Evolutionary conservation across 2,888 invertebrate species (phyloP).

Genomic region (Hirtodrosophila cameraria): DNA sequence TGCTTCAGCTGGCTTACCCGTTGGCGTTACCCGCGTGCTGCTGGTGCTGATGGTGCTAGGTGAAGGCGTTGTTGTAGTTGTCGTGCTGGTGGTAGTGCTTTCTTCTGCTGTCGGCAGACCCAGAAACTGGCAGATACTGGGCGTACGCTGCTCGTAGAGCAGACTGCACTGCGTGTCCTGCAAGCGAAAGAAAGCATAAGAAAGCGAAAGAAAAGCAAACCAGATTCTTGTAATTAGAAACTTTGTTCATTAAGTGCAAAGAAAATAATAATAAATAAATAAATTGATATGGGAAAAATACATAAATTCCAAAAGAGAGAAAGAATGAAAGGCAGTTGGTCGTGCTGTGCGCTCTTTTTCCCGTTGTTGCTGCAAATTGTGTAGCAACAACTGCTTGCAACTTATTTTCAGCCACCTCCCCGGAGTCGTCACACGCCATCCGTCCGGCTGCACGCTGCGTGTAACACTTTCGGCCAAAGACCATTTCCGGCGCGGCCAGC

Average conservation of each 20-base stretch:
- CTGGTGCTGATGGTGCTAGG: constrained; percentile 21
- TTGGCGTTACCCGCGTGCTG: constrained; percentile 41
- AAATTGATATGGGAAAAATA: constrained; percentile 70
- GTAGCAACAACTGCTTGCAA: constrained; percentile 63
- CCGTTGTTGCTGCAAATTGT: constrained; percentile 42
- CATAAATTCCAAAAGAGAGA: constrained; percentile 60
- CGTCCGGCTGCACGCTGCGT: constrained; percentile 60
- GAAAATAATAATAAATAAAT: constrained; percentile 68
- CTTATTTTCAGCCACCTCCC: constrained; percentile 38
- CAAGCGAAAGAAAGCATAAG: constrained; percentile 19
- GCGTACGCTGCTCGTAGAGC: constrained; percentile 81
- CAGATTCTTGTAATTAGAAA: constrained; percentile 66
- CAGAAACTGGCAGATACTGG: constrained; percentile 82
- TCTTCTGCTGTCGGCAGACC: constrained; percentile 51
- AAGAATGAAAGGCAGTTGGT: constrained; percentile 29
- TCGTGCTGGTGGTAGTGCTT: constrained; percentile 21
- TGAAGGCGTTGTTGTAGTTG: constrained; percentile 16
- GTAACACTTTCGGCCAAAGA: constrained; percentile 78
- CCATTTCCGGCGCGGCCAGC: constrained; percentile 70
- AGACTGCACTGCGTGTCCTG: constrained; percentile 80
- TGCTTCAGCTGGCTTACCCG: constrained; percentile 61
- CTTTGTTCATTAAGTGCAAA: constrained; percentile 71
- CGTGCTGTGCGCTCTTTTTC: constrained; percentile 8
- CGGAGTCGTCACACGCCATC: constrained; percentile 26
- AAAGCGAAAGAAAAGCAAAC: constrained; percentile 2